Evolutionary conservation across 2,797 vertebrate genomes (phyloP), one percentile per base, ranked within the genome.

Genomic region (Coilia nasus): DNA sequence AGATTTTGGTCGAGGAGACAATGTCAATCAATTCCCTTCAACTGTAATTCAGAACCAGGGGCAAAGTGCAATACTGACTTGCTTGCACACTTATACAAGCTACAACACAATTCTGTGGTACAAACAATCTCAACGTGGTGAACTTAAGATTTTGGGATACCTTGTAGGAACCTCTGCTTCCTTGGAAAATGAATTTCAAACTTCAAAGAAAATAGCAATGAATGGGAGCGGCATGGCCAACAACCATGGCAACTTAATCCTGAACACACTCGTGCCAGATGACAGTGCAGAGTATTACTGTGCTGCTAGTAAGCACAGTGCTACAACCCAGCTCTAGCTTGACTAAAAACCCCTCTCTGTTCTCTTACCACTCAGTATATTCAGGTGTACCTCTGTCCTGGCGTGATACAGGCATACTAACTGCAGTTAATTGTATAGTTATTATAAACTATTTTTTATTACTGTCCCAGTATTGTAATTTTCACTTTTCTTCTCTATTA

Each of bases 281-380:
- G 84, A 85, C 60, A 82, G 50, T 82, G 84, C 59, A 10, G 81
- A 56, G 17, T 85, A 82, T 67, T 85, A 54, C 84, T 85, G 81
- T 82, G 84, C 59, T 4, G 81, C 57, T 11, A 82, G 71, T 28
- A 4, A 80, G 23, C 60, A 83, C 60, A 67, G 62, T 67, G 67
- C 31, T 84, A 12, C 71, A 78, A 41, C 54, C 15, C 23, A 28
- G 6, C 50, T 17, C 3, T 59, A 4, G 47, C 31, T 78, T 60
- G 35, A 84, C 28, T 31, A 84, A 35, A 35, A 81, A 23, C 54
- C 67, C 10, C 2, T 67, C 23, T 67, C 62, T 67, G 7, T 31
- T 25, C 23, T 25, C 23, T 25, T 31, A 11, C n/a, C 67, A 17
- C 62, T 12, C 23, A 25, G 6, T 28, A 2, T 64, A 41, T 41